Evolutionary conservation across 2,888 invertebrate genomes (phyloP).

Genomic region (Odontothrips loti): DNA sequence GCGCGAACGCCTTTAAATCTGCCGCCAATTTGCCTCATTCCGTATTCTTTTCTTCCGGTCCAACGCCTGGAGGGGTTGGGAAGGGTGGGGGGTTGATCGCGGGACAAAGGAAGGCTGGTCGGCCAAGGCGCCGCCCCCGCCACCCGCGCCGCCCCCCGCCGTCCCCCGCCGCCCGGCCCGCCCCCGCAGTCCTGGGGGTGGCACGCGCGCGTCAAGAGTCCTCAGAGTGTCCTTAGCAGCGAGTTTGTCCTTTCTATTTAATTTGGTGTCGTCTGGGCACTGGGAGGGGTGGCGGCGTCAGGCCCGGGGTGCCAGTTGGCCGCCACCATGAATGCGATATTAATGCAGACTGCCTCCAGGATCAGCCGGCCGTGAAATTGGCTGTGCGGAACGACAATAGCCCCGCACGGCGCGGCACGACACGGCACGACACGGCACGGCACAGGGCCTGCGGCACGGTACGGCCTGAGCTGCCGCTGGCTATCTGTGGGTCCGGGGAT

Average conservation of each 20-base stretch:
- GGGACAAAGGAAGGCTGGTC: not conserved
- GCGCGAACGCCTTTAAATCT: too few species aligned
- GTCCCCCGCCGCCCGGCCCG: not conserved
- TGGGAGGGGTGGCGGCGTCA: not conserved
- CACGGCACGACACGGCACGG: too few species aligned
- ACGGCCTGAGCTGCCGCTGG: too few species aligned
- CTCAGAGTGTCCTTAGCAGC: not conserved
- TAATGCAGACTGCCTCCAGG: constrained; percentile 19
- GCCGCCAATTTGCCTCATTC: too few species aligned
- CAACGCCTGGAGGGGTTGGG: not conserved
- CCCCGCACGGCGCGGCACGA: not conserved
- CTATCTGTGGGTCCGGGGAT: too few species aligned
- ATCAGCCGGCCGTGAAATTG: constrained; percentile 12
- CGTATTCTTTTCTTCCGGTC: not conserved
- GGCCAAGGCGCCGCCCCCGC: not conserved
- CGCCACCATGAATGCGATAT: constrained; percentile 24
- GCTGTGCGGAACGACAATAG: constrained; percentile 10
- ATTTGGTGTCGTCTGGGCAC: not conserved
- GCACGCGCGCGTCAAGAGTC: not conserved
- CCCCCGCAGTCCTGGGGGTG: not conserved
- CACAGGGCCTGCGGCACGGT: too few species aligned
- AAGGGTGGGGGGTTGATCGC: not conserved
- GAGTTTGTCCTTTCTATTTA: constrained; percentile 23
- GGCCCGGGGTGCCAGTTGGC: constrained; percentile 5
- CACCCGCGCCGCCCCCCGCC: too few species aligned